Evolutionary conservation across 2,113 vertebrate species (phyloP).

Genomic region (Neogale vison): DNA sequence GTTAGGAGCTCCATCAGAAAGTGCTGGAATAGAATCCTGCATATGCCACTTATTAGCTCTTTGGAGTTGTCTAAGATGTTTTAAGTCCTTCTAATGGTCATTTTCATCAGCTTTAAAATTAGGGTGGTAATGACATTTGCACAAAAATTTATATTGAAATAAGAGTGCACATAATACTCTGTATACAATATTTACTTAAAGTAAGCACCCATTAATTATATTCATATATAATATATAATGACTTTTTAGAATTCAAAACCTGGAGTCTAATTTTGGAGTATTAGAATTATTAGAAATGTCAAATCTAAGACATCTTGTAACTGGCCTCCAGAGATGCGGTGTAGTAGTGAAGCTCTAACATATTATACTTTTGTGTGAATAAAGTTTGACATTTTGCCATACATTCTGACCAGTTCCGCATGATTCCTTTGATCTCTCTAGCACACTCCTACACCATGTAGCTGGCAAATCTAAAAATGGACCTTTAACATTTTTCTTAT

Average conservation of each 20-base stretch:
- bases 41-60: background rate
- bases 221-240: background rate
- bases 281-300: constrained; percentile 1
- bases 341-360: background rate
- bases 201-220: background rate
- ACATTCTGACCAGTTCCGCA: background rate
- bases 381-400: constrained; percentile 40
- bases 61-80: background rate
- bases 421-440: constrained; percentile 23
- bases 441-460: constrained; percentile 42
- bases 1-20: background rate
- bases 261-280: background rate
- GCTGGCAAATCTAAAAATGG: constrained; percentile 64
- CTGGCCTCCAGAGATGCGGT: background rate
- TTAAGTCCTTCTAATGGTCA: background rate
- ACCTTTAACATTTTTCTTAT: constrained; percentile 57
- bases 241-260: background rate
- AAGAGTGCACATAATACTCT: background rate
- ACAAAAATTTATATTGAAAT: background rate
- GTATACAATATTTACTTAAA: background rate
- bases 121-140: background rate
- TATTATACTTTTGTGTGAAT: background rate
- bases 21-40: background rate
- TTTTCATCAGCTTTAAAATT: background rate
- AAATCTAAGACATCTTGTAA: constrained; percentile 1